Evolutionary conservation across 2,113 vertebrate genomes (phyloP), one percentile per base, ranked within the genome.

Genomic region (Ciconia boyciana): DNA sequence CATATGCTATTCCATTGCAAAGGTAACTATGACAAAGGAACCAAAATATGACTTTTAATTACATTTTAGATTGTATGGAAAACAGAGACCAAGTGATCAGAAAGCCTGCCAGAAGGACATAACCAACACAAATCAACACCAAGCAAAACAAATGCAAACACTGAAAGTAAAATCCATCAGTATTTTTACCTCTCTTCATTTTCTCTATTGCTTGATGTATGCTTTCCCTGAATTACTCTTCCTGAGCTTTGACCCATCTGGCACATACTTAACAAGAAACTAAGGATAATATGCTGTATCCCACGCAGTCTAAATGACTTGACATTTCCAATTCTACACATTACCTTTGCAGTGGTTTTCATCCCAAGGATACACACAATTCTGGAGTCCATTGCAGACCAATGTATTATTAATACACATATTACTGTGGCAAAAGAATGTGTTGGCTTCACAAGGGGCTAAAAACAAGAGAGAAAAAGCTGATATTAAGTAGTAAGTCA

Each of bases 291-390:
- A 36, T 11, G 7, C 29, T 91, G 21, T 48, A 32, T 62, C 13
- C 54, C 12, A 31, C 5, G 8, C 28, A 80, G 31, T 48, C 34
- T n/a, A 60, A 83, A 55, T 49, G 13, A 46, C 32, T 65, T 41
- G 44, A 43, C 39, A 19, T 78, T 93, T 93, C 15, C 13, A 79
- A 3, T 54, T 66, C 75, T 69, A 57, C 10, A 32, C 82, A 90
- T 99, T 98, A 99, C 99, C 99, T 99, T 99, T 99, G 95, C 99
- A 99, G 60, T 99, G 99, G 93, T 99, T 99, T 98, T 99, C 99
- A 74, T 99, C 99, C 99, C 99, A 99, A 76, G 99, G 99, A 94
- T 99, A 99, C 61, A 99, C 99, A 90, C 99, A 99, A 96, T 99
- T 99, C 98, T 99, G 99, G 81, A 99, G 98, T 84, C 99, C 99